Evolutionary conservation across 2,888 invertebrate genomes (phyloP), one percentile per base, ranked within the genome.

Genomic region (Troides oblongomaculatus): DNA sequence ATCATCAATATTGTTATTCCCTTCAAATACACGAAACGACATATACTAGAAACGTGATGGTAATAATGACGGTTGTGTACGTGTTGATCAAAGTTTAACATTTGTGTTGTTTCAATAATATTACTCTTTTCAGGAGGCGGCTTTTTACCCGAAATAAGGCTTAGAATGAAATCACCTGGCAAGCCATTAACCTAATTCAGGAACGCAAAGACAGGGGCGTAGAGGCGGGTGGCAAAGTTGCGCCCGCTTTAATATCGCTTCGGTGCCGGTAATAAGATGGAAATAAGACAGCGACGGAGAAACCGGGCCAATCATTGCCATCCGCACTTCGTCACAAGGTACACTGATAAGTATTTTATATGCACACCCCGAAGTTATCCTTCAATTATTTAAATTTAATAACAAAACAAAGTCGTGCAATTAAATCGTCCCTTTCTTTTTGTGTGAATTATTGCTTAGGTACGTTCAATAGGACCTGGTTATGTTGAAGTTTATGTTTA

Each of bases 171-270:
- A 90, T 92, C 90, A 91, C 90, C 92, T 90, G 90, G 89, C 90
- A 90, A 87, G 86, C 92, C 90, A 93, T 92, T 92, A 93, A 92
- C 92, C 92, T 90, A 92, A 92, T 92, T 92, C 90, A 90, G 88
- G 88, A 89, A 87, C 86, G 87, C 88, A 88, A 90, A 90, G 92
- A 91, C 90, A 90, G 89, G 66, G 53, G 90, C 87, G 90, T 88
- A 86, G 89, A 84, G 86, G 87, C 84, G 85, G 86, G 87, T 69
- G 74, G 71, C 63, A 63, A 75, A 67, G 74, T 81, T 84, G 86
- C 86, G 85, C 88, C 87, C 84, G 87, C 84, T 89, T 90, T 91
- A 90, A 90, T 92, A 92, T 89, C 86, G 88, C 88, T 76, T 81
- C 89, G 87, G 85, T 86, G 86, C 87, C 88, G 86, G 90, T 90